phyloP scores from a whole-genome alignment of 2,113 vertebrate species.

The Vireo altiloquus region DNA sequence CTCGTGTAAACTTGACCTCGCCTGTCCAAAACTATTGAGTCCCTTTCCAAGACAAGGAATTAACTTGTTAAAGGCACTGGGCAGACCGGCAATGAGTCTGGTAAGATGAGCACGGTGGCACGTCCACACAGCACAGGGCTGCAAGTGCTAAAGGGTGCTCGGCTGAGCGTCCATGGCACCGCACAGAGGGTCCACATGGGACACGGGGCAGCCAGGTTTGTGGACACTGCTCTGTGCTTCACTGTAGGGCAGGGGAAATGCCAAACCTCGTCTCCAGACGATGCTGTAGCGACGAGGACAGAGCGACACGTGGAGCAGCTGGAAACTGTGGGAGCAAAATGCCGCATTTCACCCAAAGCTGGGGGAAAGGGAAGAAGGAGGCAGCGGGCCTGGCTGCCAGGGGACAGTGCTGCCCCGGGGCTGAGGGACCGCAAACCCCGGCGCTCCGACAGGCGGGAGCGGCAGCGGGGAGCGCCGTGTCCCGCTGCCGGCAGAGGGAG shows the following conservation, averaged over 20 bases:
- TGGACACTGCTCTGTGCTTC: neutral
- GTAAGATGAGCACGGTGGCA: neutral
- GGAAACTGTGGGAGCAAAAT: neutral
- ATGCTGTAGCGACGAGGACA: neutral
- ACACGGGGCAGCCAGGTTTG: neutral
- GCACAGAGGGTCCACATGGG: neutral
- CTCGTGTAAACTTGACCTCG: neutral
- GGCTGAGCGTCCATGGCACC: accelerated
- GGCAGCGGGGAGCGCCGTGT: neutral
- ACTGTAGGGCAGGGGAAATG: accelerated
- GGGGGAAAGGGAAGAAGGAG: neutral
- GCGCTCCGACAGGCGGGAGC: neutral
- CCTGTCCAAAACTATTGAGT: neutral
- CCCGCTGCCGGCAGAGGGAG: slow-evolving; percentile 49
- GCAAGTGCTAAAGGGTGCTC: neutral
- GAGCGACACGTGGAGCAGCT: neutral
- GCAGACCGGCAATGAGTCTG: neutral
- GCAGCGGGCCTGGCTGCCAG: neutral
- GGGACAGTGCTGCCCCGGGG: neutral
- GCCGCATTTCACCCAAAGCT: neutral
- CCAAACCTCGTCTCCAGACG: neutral
- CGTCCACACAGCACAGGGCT: neutral
- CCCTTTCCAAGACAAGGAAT: neutral
- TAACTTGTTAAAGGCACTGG: neutral
- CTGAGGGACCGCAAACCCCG: neutral